phyloP scores from a whole-genome alignment of 2,888 invertebrate species.

The Patella depressa region DNA sequence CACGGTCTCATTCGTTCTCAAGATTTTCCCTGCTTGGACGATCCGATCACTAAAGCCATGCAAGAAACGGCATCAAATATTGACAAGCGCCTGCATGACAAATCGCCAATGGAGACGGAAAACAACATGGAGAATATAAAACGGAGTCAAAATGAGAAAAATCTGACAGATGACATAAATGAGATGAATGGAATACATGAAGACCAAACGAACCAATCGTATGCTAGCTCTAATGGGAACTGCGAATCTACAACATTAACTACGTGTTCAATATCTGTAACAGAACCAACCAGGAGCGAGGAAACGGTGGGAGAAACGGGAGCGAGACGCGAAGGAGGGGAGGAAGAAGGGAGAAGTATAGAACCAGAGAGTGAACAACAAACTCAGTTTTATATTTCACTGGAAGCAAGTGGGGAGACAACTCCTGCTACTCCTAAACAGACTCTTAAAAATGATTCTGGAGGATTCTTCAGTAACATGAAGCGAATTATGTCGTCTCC shows the following conservation, averaged over 20 bases:
- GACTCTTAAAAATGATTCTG: constrained; percentile 8
- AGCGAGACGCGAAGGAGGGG: constrained; percentile 16
- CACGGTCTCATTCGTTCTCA: constrained; percentile 35
- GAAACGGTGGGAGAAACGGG: background rate
- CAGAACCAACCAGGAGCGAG: background rate
- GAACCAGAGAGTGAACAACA: constrained; percentile 41
- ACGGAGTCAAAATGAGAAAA: constrained; percentile 17
- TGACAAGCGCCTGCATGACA: constrained; percentile 50
- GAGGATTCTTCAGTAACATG: constrained; percentile 50
- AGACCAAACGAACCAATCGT: background rate
- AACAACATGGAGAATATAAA: background rate
- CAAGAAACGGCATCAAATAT: constrained; percentile 52
- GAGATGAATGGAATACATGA: background rate
- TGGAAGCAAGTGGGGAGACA: constrained; percentile 36
- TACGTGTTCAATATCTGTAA: background rate
- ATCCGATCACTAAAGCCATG: constrained; percentile 44
- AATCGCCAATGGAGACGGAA: background rate
- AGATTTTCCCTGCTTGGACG: constrained; percentile 52
- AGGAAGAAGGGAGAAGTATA: background rate
- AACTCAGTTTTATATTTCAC: constrained; percentile 51
- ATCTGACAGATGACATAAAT: constrained; percentile 16
- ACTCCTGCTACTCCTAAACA: background rate
- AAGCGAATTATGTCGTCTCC: constrained; percentile 34
- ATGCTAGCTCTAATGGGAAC: background rate
- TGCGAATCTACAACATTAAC: background rate